Evolutionary conservation across 2,113 vertebrate genomes (phyloP), one percentile per base, ranked within the genome.

Genomic region (Galeopterus variegatus): DNA sequence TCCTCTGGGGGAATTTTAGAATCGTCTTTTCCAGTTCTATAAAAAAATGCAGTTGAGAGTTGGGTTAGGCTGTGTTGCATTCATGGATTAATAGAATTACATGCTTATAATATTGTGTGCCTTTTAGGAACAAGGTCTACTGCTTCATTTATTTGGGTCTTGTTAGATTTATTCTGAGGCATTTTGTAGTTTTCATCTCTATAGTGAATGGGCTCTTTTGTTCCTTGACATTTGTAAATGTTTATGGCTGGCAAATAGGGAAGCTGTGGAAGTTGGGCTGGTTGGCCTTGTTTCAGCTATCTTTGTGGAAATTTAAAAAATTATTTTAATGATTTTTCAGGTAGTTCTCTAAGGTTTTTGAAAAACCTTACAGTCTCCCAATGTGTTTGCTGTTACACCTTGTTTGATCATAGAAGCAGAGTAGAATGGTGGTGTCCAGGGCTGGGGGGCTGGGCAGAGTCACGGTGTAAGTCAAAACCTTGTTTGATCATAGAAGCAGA

Each of bases 221-320:
- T 73, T 95, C 72, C 70, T 83, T 88, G 83, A 50, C n/a, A 6
- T 88, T 97, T 83, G 24, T 80, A 84, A 95, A 48, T n/a, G 65
- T 93, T 86, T 86, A n/a, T 81, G 65, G 52, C 45, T 93, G 72
- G 91, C 58, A 80, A 85, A n/a, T 70, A 69, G 91, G 70, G 62
- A 88, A 86, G 33, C 75, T 79, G 31, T 67, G 90, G 31, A 69
- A 60, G 79, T 79, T 36, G 28, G 82, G 36, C 9, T 6, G 18
- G 56, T 90, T 45, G 70, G 36, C 65, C 26, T 85, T 84, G 15
- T 73, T 6, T 60, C 26, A 75, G 50, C 65, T 90, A 73, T 45
- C 33, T 89, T 92, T 54, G 33, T 73, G 70, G 33, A 67, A 41
- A 65, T 58, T 64, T 3, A 36, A 73, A 70, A 69, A 45, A 56